Evolutionary conservation across 2,113 vertebrate genomes (phyloP), one percentile per base, ranked within the genome.

Genomic region (Kryptolebias marmoratus): DNA sequence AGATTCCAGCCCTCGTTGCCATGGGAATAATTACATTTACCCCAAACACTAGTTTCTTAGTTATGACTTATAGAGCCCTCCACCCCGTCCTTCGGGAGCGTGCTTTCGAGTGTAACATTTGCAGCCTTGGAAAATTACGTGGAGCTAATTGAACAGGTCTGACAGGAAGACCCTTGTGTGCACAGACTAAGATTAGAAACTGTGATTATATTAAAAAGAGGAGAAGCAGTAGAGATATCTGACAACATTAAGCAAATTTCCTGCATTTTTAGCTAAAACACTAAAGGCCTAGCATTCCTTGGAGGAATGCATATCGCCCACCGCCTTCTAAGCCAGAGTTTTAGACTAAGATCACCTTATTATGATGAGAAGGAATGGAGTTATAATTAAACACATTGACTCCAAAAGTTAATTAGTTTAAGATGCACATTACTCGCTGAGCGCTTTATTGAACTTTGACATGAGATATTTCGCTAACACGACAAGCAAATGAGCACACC

Each of bases 21-120:
- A 92, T 89, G 90, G 77, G 77, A 85, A 90, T 83, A 64, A 72
- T 89, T 87, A 86, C 83, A 91, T 91, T 92, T 82, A 89, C 67
- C 70, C 71, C 81, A 91, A 93, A 93, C 84, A 90, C 44, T 3
- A 54, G 72, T 73, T 83, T 71, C 22, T 83, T 77, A 70, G 58
- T 72, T 77, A 62, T 81, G 78, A 71, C 75, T 84, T 82, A 77
- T 36, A 47, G n/a, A 75, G 65, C 74, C 88, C 80, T 82, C 64
- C 87, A 15, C 77, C 71, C 77, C 68, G 10, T 75, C 77, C 73
- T 78, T 11, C 1, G 74, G 78, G 75, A 82, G 31, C 31, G 31
- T 44, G 32, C 77, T 84, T 48, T 57, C 2, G n/a, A 52, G 8
- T 8, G n/a, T 22, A 53, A 53, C 50, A 11, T 4, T 27, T 71